A percentile compares a stretch with the other conserved stretches of the same genome.
These are phyloP conservation scores for Ciconia boyciana DNA, from an alignment of 2,113 vertebrate genomes.

Conservation along the genomic window DNA sequence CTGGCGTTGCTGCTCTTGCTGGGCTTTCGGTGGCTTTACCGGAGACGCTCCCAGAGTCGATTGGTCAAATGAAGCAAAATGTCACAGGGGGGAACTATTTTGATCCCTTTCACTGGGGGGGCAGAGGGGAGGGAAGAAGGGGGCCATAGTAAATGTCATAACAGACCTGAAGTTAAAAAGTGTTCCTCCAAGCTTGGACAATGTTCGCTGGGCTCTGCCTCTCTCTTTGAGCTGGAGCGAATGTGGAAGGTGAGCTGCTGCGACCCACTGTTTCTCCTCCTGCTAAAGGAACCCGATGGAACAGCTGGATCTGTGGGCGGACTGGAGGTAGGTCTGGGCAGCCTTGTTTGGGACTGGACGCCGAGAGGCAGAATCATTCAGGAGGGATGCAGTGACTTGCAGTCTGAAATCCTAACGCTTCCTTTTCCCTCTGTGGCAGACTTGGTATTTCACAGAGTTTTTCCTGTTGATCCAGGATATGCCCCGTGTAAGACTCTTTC, in stretches of 20 bases:
- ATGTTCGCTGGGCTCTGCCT: neutral
- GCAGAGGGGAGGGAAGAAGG: constrained; percentile 20
- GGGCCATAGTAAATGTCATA: constrained; percentile 33
- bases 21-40: neutral
- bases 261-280: neutral
- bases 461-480: neutral
- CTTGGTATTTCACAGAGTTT: neutral
- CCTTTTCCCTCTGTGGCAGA: neutral
- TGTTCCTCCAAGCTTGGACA: neutral
- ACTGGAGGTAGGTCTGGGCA: constrained; percentile 35
- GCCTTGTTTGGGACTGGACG: neutral
- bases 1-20: neutral
- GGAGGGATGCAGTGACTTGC: neutral
- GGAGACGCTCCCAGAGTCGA: neutral
- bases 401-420: neutral
- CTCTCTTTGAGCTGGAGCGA: neutral
- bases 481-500: neutral
- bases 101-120: constrained; percentile 29
- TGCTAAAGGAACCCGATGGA: neutral
- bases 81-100: constrained; percentile 43
- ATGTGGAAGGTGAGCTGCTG: neutral
- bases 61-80: constrained; percentile 22
- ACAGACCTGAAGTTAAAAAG: neutral
- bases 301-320: neutral
- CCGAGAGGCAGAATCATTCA: neutral